phyloP scores from a whole-genome alignment of 1,140 invertebrate species.

The Branchinecta lindahli region DNA sequence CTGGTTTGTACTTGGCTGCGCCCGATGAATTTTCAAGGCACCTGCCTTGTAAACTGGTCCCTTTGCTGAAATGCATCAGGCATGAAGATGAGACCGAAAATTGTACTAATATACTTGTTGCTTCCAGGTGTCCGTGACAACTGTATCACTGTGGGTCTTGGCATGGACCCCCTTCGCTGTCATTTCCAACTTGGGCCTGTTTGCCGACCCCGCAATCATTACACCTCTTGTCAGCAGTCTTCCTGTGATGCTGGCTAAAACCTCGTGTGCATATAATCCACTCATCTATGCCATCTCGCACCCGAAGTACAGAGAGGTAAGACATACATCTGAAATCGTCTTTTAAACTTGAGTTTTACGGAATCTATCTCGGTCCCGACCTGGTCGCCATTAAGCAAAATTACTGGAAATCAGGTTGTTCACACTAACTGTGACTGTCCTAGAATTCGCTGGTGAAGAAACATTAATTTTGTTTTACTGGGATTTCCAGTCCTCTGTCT shows the following conservation, averaged over 20 bases:
- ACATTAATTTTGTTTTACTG: background rate
- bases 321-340: background rate
- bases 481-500: background rate
- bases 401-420: background rate
- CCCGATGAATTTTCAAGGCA: too few species aligned
- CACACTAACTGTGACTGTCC: background rate
- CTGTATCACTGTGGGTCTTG: slow-evolving; percentile 61
- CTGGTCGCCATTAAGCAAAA: background rate
- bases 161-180: slow-evolving; percentile 68
- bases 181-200: slow-evolving; percentile 60
- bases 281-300: slow-evolving; percentile 76
- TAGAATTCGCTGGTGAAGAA: background rate
- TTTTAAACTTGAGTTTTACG: too few species aligned
- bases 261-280: slow-evolving; percentile 42
- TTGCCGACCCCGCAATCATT: slow-evolving; percentile 49
- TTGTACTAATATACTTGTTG: slow-evolving; percentile 20
- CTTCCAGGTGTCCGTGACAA: slow-evolving; percentile 53
- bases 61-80: too few species aligned
- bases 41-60: too few species aligned
- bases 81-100: too few species aligned
- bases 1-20: too few species aligned
- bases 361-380: too few species aligned
- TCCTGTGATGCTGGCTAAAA: slow-evolving; percentile 35
- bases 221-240: slow-evolving; percentile 27
- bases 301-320: slow-evolving; percentile 51